Base-by-base conservation (phyloP, 2,797 vertebrate genomes). In the Cephalopachus bancanus region DNA sequence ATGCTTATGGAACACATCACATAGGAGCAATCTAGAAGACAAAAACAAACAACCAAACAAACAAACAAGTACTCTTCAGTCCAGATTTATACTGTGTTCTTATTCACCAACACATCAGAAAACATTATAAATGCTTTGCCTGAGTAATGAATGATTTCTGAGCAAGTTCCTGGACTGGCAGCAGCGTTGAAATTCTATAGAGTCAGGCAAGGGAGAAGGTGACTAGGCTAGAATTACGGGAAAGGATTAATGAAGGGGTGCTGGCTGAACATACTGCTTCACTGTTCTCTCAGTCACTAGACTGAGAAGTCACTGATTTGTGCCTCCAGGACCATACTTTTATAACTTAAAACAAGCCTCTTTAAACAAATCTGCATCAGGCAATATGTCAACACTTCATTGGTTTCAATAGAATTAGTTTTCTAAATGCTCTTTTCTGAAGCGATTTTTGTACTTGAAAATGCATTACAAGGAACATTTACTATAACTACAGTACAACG, bases 401-500 rank as follows among this genome's bases (percentile, higher is more conserved):
- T 98, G 98, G 97, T 98, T 99, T 98, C 98, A 98, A 98, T 98
- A 98, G 98, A 98, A 98, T 99, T 98, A 97, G 98, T 98, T 98
- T 98, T 97, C 97, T 98, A 98, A 99, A 98, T 26, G 94, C 92
- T 98, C 94, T 98, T 98, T 98, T 98, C 98, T 98, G 95, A 98
- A 98, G 98, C 98, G 98, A 98, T 98, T 99, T 99, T 98, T 98
- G 97, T 98, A 98, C 98, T 98, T 97, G 98, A 98, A 98, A 98
- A 98, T 98, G 97, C 97, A 98, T 99, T 99, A 98, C 98, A 99
- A 98, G 98, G 98, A 98, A 98, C 98, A 98, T 98, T 99, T 99
- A 97, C 98, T 98, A 97, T 98, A 98, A 97, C 97, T 98, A 98
- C 97, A 98, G 97, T 95, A 97, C 97, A 97, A 94, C 87, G 95